Conservation (phyloP, 2,113 vertebrate species). For the Anguilla japonica region DNA sequence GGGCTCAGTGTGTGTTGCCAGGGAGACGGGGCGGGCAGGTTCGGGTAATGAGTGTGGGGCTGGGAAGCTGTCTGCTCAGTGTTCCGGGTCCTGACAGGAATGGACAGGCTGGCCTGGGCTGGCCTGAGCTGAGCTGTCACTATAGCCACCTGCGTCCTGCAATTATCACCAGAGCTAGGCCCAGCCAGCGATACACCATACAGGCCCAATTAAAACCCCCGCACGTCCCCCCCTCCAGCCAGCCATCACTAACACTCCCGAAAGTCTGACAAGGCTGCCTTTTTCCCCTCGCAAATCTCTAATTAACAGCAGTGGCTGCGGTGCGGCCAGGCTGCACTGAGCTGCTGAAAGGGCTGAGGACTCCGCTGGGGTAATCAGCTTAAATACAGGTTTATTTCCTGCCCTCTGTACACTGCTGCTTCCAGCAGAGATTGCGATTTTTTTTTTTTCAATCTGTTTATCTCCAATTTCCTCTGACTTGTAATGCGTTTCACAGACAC, state of each 20-base stretch:
- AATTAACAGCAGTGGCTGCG: conserved; percentile 71
- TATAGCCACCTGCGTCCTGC: conserved; percentile 75
- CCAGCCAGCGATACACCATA: conserved; percentile 72
- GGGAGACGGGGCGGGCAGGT: conserved; percentile 60
- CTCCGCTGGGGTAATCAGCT: conserved; percentile 78
- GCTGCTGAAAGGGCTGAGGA: conserved; percentile 71
- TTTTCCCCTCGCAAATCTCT: conserved; percentile 69
- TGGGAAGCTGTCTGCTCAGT: conserved; percentile 76
- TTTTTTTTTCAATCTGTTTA: conserved; percentile 68
- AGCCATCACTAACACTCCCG: conserved; percentile 78
- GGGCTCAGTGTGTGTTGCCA: conserved; percentile 62
- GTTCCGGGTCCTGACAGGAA: conserved; percentile 75
- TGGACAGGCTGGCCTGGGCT: conserved; percentile 71
- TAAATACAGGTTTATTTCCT: conserved; percentile 78
- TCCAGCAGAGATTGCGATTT: conserved; percentile 62
- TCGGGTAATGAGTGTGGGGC: conserved; percentile 67
- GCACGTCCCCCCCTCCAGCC: conserved; percentile 73
- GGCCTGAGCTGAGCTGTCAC: conserved; percentile 67
- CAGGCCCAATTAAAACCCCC: conserved; percentile 79
- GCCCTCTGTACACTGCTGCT: conserved; percentile 64
- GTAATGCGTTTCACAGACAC: conserved; percentile 66
- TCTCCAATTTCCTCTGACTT: conserved; percentile 73
- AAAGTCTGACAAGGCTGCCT: conserved; percentile 76
- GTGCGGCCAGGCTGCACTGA: conserved; percentile 50
- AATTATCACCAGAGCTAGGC: conserved; percentile 74